These are phyloP conservation scores for Eurystomus gularis DNA, from an alignment of 2,113 vertebrate genomes.

Conservation along the genomic window DNA sequence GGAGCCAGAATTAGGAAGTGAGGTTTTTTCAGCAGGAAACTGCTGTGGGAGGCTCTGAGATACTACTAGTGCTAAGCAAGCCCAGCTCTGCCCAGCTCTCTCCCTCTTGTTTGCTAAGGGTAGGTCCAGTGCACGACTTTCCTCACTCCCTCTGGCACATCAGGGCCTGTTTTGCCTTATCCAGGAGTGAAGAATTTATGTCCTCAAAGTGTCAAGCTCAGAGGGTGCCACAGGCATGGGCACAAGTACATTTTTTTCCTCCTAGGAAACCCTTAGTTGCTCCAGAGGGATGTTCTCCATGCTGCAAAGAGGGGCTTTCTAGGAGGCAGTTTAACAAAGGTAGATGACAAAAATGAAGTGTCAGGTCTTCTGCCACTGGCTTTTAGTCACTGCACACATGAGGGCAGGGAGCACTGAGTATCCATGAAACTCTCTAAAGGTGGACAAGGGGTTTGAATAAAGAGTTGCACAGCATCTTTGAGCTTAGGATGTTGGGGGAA, in stretches of 20 bases:
- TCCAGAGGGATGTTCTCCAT: neutral
- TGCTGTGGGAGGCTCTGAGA: neutral
- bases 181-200: neutral
- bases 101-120: neutral
- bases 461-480: neutral
- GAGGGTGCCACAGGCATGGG: neutral
- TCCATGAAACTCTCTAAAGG: neutral
- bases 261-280: neutral
- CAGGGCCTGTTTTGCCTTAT: neutral
- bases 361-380: neutral
- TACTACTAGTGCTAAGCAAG: neutral
- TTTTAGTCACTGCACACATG: neutral
- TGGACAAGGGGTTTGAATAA: neutral
- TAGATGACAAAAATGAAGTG: neutral
- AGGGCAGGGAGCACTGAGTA: neutral
- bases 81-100: neutral
- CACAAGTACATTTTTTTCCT: neutral
- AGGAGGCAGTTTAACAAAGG: neutral
- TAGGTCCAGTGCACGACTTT: neutral
- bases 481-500: neutral
- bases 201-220: neutral
- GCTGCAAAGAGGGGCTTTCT: neutral
- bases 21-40: neutral
- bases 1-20: neutral
- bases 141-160: neutral